Evolutionary conservation across 1,140 invertebrate genomes (phyloP), one percentile per base, ranked within the genome.

Genomic region (Drosophila mauritiana): DNA sequence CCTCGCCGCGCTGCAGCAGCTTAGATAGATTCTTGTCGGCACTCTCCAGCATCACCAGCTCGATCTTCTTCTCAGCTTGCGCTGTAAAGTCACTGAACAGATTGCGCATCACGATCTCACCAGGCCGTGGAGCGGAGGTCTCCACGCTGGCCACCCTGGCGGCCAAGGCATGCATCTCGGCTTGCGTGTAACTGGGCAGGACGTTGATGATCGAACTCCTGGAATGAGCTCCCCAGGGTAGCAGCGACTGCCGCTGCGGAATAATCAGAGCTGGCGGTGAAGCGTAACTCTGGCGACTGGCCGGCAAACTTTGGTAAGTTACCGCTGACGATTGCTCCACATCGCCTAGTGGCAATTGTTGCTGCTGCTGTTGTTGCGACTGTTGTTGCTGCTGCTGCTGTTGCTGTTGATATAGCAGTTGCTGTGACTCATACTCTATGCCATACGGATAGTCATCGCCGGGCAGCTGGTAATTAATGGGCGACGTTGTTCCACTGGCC

Each of bases 61-160:
- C 98, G 93, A 99, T 98, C 93, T 99, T 99, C 89, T 96, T 96
- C 80, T 99, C 98, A 3, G 97, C 97, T 83, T 98, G 96, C 0
- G 96, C 93, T 3, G 98, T 98, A 88, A 99, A 99, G 91, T 99
- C 98, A 2, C 97, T 95, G 91, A 99, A 99, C 0, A 99, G 94
- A 37, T 96, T 97, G 48, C 97, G 94, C 96, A 99, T 98, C 1
- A 99, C 97, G 94, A 97, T 99, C 92, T 99, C 98, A 17, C 98
- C 98, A 0, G 98, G 97, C 61, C 96, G 93, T 13, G 73, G 80
- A 25, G 76, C 89, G 0, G 76, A 54, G 31, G 84, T 62, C 77
- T 92, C 73, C 49, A 76, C 75, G 45, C 85, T 84, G 80, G 80
- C 73, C 49, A 80, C 77, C 36, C 75, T 89, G 12, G 84, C 84